Conservation (phyloP, 2,888 invertebrate species). For the Bugulina stolonifera region DNA sequence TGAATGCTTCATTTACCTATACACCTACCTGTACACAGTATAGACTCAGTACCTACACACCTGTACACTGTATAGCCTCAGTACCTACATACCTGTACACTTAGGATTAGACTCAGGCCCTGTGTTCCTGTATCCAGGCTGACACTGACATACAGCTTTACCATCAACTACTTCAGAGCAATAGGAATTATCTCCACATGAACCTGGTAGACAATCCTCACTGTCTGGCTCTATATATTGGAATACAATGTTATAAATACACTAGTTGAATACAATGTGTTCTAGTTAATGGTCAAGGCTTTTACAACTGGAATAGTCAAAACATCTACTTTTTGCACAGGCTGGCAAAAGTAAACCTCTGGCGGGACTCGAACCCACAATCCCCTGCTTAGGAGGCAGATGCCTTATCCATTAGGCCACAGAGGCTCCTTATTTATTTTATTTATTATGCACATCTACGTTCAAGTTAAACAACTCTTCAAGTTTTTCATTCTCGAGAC, state of each 20-base stretch:
- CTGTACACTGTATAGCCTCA: too few species aligned
- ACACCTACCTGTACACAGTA: too few species aligned
- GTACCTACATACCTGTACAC: neutral
- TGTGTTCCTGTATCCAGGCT: neutral
- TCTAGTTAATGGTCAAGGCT: too few species aligned
- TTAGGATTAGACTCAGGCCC: neutral
- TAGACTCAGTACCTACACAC: too few species aligned
- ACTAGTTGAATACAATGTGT: too few species aligned
- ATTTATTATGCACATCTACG: too few species aligned
- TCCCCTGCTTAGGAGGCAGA: slow-evolving; percentile 26
- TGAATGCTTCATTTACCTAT: too few species aligned
- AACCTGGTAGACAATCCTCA: neutral
- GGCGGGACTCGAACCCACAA: slow-evolving; percentile 26
- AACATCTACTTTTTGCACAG: too few species aligned
- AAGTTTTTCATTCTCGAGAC: too few species aligned
- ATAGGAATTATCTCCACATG: neutral
- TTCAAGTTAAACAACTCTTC: too few species aligned
- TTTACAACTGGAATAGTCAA: too few species aligned
- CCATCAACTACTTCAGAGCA: neutral
- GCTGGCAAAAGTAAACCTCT: neutral
- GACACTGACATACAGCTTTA: neutral
- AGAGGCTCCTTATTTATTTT: slow-evolving; percentile 17
- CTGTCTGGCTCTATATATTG: neutral
- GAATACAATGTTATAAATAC: too few species aligned
- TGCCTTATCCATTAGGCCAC: slow-evolving; percentile 26